A percentile compares a stretch with the other conserved stretches of the same genome.
Evolutionary conservation across 2,797 vertebrate genomes (phyloP).

Genomic region (Hippoglossus hippoglossus): DNA sequence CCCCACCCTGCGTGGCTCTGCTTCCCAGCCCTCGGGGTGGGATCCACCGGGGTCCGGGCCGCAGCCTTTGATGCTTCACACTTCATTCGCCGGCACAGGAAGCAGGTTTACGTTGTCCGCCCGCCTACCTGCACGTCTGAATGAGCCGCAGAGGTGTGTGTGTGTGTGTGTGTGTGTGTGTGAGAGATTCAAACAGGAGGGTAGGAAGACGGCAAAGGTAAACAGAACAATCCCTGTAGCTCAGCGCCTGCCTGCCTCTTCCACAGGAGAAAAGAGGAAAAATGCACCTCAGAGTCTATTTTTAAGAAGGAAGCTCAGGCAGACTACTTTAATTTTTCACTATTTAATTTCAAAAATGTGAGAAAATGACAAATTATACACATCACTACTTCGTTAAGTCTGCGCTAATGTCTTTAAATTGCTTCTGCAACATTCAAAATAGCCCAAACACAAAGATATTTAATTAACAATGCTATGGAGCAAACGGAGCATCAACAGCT

Average conservation of each 20-base stretch:
- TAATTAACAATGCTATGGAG: too few species aligned
- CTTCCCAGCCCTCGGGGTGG: constrained; percentile 51
- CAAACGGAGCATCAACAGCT: too few species aligned
- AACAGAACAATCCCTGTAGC: constrained; percentile 29
- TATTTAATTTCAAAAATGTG: not conserved
- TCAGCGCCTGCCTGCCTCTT: constrained; percentile 17
- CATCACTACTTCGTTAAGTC: too few species aligned
- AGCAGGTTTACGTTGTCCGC: constrained; percentile 42
- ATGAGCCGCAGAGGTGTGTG: constrained; percentile 39
- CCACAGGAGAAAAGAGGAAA: constrained; percentile 2
- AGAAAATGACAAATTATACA: too few species aligned
- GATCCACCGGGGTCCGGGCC: constrained; percentile 32
- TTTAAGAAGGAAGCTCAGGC: not conserved
- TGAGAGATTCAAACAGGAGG: constrained; percentile 33
- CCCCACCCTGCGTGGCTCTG: constrained; percentile 28
- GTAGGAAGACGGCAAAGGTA: constrained; percentile 30
- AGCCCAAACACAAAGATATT: too few species aligned
- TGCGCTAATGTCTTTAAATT: too few species aligned
- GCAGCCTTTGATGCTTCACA: constrained; percentile 63
- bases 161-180: constrained; percentile 2
- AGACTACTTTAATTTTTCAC: not conserved
- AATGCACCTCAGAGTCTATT: too few species aligned
- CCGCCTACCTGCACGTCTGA: too few species aligned
- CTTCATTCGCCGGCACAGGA: constrained; percentile 52
- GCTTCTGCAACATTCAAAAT: too few species aligned